Conservation (phyloP, 2,113 vertebrate genomes). For the Fregetta grallaria region DNA sequence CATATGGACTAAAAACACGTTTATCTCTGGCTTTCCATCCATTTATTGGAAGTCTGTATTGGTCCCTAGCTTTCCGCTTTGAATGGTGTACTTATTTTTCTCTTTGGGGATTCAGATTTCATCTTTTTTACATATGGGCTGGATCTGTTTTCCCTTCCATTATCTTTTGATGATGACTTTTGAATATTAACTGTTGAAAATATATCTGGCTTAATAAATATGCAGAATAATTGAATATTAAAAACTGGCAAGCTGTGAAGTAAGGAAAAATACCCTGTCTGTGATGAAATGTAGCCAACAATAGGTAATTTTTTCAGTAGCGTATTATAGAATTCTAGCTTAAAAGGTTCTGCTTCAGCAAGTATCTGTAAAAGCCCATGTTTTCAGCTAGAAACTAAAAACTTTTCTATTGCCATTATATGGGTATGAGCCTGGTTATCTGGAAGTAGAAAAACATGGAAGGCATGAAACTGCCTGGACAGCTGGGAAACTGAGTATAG, state of each 20-base stretch:
- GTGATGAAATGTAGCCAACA: not conserved
- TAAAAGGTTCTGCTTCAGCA: not conserved
- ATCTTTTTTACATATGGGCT: not conserved
- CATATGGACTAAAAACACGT: not conserved
- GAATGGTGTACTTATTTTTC: not conserved
- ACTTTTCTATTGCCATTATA: not conserved
- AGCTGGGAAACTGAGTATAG: not conserved
- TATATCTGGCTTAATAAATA: not conserved
- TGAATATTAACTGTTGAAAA: not conserved
- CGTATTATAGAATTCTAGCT: not conserved
- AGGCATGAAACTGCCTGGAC: not conserved
- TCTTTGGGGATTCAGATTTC: not conserved
- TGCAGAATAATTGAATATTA: not conserved
- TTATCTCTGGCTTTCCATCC: not conserved
- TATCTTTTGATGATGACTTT: not conserved
- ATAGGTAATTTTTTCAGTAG: not conserved
- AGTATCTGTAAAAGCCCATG: not conserved
- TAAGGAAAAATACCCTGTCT: not conserved
- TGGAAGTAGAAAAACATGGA: not conserved
- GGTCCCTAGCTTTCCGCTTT: not conserved
- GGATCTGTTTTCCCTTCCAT: not conserved
- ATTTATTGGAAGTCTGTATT: not conserved
- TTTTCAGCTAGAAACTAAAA: not conserved
- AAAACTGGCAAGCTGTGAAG: not conserved
- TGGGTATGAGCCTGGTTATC: not conserved